Evolutionary conservation across 2,797 vertebrate genomes (phyloP).

Genomic region (Selene dorsalis): DNA sequence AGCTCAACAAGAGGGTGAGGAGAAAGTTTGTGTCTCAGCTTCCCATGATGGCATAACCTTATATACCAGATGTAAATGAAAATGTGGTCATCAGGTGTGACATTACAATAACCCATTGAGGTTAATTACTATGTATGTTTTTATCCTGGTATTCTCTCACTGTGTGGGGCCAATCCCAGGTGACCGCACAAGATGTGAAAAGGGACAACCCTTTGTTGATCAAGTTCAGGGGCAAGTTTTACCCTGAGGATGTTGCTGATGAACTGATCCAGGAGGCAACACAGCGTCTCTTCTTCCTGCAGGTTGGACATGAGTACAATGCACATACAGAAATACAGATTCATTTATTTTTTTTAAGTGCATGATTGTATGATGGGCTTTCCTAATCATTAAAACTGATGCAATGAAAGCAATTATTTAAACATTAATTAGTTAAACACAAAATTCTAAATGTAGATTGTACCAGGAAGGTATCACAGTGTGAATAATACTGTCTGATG

Average conservation of each 20-base stretch:
- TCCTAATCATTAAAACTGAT: not conserved
- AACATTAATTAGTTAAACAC: not conserved
- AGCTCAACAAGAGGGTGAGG: constrained; percentile 96
- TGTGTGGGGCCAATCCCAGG: constrained; percentile 79
- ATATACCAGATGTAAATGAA: not conserved
- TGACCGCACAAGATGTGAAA: constrained; percentile 94
- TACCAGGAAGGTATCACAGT: not conserved
- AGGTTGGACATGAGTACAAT: constrained; percentile 72
- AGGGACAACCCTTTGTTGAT: constrained; percentile 95
- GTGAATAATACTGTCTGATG: not conserved
- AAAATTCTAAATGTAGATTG: not conserved
- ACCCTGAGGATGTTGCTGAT: constrained; percentile 95
- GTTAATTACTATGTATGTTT: constrained; percentile 52
- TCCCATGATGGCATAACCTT: not conserved
- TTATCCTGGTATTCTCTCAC: constrained; percentile 24
- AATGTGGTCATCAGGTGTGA: constrained; percentile 11
- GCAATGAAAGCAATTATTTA: not conserved
- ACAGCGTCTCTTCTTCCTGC: constrained; percentile 95
- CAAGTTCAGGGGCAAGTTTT: constrained; percentile 97
- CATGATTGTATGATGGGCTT: not conserved
- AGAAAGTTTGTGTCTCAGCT: constrained; percentile 11
- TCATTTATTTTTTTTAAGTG: constrained; percentile 1
- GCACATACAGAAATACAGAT: not conserved
- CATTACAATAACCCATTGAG: constrained; percentile 11
- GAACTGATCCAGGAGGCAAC: constrained; percentile 98